Base-by-base conservation (phyloP, 1,140 invertebrate species). In the Drosophila malerkotliana region DNA sequence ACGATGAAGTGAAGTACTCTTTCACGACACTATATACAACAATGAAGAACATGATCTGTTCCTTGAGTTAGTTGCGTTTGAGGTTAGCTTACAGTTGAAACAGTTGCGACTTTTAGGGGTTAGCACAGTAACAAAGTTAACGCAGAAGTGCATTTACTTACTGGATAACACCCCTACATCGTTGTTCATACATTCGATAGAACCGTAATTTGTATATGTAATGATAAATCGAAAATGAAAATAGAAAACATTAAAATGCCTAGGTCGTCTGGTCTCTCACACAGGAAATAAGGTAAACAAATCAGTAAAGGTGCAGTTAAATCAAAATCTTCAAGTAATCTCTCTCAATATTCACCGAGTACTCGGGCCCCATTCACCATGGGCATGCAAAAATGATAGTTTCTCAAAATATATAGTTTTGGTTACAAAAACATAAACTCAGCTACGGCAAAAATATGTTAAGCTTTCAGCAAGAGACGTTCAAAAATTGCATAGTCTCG, bases 81-180 rank as follows among this genome's bases (percentile, higher is more conserved):
- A 63, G 47, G 74, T 85, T 85, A 85, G 82, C 82, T 69, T 85
- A 85, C 64, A 76, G 53, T 62, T 26, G 14, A 44, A 15, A 44
- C n/a, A n/a, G n/a, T 51, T 62, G 44, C 18, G 44, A 47, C 44
- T 58, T 26, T 79, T 60, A 6, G 37, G 73, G 79, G 82, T 87
- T 87, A 87, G 83, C 83, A 88, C 83, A 87, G 67, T 60, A 52
- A 75, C 47, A 61, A 18, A 63, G 61, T 59, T 48, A 64, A 63
- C 45, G 54, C 51, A 79, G 15, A 71, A 53, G 45, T 74, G 52
- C 32, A 60, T 66, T 94, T 96, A 96, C 96, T 96, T 96, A 96
- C 96, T 95, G 94, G 93, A 94, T 94, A 95, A 94, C 95, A 95
- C 95, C 95, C 95, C 95, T 95, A 89, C 60, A 77, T 57, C 62